Percentiles rank a stretch among this genome's conserved stretches.
These are phyloP conservation scores for Pinna nobilis DNA, from an alignment of 1,140 invertebrate species.

Conservation along the genomic window DNA sequence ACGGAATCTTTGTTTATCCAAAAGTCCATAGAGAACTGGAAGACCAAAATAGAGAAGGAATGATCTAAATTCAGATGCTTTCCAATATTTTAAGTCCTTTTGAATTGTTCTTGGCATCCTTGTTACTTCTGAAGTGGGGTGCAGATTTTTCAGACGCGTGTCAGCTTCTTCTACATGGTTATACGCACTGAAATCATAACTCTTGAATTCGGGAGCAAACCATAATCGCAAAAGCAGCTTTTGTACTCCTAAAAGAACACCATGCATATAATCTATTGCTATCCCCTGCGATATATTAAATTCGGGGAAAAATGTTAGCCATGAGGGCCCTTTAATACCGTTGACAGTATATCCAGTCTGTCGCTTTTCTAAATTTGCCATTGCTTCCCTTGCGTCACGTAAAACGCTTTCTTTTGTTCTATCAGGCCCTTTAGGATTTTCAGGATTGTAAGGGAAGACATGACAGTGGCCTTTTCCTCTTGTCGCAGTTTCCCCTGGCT, in stretches of 20 bases:
- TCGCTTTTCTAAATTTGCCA: background rate
- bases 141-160: background rate
- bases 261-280: slow-evolving; percentile 47
- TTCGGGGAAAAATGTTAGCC: slow-evolving; percentile 26
- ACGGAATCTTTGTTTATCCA: background rate
- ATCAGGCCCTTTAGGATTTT: slow-evolving; percentile 12
- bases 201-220: slow-evolving; percentile 12
- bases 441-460: slow-evolving; percentile 14
- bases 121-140: slow-evolving; percentile 22
- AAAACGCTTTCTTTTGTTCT: slow-evolving; percentile 24
- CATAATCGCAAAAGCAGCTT: slow-evolving; percentile 24
- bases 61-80: slow-evolving; percentile 40
- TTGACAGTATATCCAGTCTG: background rate
- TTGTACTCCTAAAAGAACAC: slow-evolving; percentile 31
- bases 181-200: slow-evolving; percentile 10
- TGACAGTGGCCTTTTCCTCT: slow-evolving; percentile 21
- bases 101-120: slow-evolving; percentile 29
- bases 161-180: background rate
- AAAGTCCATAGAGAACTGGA: slow-evolving; percentile 29
- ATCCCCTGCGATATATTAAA: slow-evolving; percentile 39
- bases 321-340: slow-evolving; percentile 34
- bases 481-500: slow-evolving; percentile 16
- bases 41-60: slow-evolving; percentile 32
- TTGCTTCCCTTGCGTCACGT: slow-evolving; percentile 5
- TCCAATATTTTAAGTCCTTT: slow-evolving; percentile 44